Evolutionary conservation across 2,888 invertebrate species (phyloP).

Genomic region (Agrotis ipsilon): DNA sequence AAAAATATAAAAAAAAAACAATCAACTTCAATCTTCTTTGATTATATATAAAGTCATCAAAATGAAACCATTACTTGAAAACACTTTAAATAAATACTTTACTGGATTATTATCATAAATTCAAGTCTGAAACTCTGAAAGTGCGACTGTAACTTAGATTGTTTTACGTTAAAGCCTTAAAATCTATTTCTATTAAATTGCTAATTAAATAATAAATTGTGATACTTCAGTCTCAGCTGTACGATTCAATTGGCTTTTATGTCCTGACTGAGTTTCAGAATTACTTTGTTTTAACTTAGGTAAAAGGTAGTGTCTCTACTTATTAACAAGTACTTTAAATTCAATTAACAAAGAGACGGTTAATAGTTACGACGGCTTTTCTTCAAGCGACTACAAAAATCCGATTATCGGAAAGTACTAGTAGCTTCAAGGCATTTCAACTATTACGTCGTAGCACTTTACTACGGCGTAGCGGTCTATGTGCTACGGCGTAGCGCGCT

Average conservation of each 20-base stretch:
- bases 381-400: not conserved
- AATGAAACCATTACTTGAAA: too few species aligned
- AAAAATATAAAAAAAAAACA: too few species aligned
- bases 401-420: not conserved
- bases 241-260: slow-evolving; percentile 44
- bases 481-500: not conserved
- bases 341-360: slow-evolving; percentile 8
- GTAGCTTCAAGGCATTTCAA: too few species aligned
- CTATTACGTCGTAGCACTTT: not conserved
- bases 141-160: not conserved
- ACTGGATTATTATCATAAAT: too few species aligned
- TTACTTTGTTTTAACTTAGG: slow-evolving; percentile 16
- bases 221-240: slow-evolving; percentile 14
- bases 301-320: not conserved
- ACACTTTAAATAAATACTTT: too few species aligned
- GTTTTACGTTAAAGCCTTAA: not conserved
- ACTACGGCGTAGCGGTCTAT: slow-evolving; percentile 10
- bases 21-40: too few species aligned
- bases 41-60: too few species aligned
- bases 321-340: slow-evolving; percentile 18
- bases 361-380: not conserved
- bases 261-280: slow-evolving; percentile 11
- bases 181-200: slow-evolving; percentile 7
- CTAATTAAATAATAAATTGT: slow-evolving; percentile 28
- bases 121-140: too few species aligned